Base-by-base conservation (phyloP, 2,797 vertebrate species). In the Hozukius guyotensis region DNA sequence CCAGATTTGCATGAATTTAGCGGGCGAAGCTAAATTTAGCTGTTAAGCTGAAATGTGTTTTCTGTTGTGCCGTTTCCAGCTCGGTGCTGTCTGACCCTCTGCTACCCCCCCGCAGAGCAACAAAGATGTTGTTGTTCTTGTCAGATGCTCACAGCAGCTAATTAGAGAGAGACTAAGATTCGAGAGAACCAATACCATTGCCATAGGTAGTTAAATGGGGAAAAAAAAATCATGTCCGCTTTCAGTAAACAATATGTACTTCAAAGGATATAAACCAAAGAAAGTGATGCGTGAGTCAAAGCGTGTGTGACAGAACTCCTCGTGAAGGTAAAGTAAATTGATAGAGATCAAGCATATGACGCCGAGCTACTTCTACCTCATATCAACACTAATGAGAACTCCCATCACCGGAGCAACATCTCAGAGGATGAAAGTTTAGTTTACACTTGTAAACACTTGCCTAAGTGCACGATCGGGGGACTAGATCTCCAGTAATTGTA, bases 111-210 rank as follows among this genome's bases (percentile, higher is more conserved):
- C 86, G 81, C 96, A 93, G 96, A 94, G 96, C 92, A 75, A 86
- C 91, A 96, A 96, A 96, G 94, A 96, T 96, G 96, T 96, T 97
- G 95, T 95, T 95, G 95, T 95, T 95, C 93, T 95, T 83, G 82
- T 94, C 94, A 96, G 96, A 96, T 92, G 94, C 92, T 97, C 95
- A 91, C 94, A 96, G 94, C 95, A 93, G 97, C 97, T 97, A 97
- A 97, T 97, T 97, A 96, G 96, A 94, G 94, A 93, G 91, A 60
- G 71, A 80, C 81, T 57, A 75, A 74, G 72, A 88, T 77, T 86
- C 60, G 76, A 85, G 59, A 74, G 80, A 88, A 84, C 81, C 71
- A 85, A 73, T 81, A 77, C 64, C 73, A 72, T 78, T 62, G 68
- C 85, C 64, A 88, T 77, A 84, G 81, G 75, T 89, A 70, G 76